Evolutionary conservation across 1,140 invertebrate genomes (phyloP), one percentile per base, ranked within the genome.

Genomic region (Chironomus tepperi): DNA sequence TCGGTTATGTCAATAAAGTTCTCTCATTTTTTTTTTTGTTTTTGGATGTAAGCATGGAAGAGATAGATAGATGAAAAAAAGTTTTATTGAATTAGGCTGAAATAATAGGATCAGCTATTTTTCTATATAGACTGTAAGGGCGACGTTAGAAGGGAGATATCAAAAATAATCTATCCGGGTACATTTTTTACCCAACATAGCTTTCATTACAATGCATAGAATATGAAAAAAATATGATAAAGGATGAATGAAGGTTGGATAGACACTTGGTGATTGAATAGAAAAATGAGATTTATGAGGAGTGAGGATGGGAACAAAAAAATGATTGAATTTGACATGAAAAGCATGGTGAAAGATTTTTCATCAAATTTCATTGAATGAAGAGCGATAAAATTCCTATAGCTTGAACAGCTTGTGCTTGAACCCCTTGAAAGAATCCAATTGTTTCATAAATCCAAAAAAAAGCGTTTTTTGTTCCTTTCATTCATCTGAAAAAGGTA

Each of bases 21-120:
- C n/a, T 57, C 43, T n/a, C n/a, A n/a, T n/a, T n/a, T n/a, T n/a
- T 34, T 2, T 34, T 34, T 2, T 34, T 34, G 1, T 34, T 34
- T 34, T 34, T 34, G 24, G 24, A 34, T 34, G 24, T 34, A 34
- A 34, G 24, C 24, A 5, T 34, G 24, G 24, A 5, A 34, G 24
- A 34, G 24, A 34, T 34, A 34, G 24, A 34, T 34, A 5, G n/a
- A n/a, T n/a, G n/a, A n/a, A 34, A n/a, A 15, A 57, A 57, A 57
- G 47, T 57, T 57, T 57, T 57, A 57, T 57, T 57, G 47, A 57
- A 57, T 57, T 57, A 57, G 47, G 47, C 12, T 57, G 47, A n/a
- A 57, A 57, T 57, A 57, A 57, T 57, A 15, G 12, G 47, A 57
- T 57, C 47, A 57, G 47, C 47, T 57, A 12, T n/a, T 10, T 57